A percentile compares a stretch with the other conserved stretches of the same genome.
Conservation (phyloP, 1,140 invertebrate genomes). For the Zeugodacus cucurbitae region DNA sequence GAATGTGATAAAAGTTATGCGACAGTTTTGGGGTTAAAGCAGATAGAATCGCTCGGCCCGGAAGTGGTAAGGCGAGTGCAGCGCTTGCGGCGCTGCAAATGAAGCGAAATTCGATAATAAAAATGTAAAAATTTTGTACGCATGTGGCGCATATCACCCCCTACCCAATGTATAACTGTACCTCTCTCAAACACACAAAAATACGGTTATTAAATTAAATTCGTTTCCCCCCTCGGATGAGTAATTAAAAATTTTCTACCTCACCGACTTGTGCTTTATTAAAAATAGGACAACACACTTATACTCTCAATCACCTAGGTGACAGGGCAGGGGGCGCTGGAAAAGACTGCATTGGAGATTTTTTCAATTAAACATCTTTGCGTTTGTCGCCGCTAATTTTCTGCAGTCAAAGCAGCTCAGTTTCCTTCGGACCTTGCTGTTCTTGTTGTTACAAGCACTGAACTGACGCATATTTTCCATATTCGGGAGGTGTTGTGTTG, state of each 20-base stretch:
- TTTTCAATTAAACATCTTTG: neutral
- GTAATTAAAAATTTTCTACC: constrained; percentile 13
- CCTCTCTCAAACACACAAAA: neutral
- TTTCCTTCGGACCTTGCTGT: neutral
- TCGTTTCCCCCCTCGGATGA: neutral
- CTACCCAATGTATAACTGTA: too few relatives aligned
- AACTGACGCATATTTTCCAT: neutral
- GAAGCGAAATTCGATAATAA: neutral
- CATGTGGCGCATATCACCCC: neutral
- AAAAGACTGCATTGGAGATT: neutral
- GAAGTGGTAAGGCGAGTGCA: neutral
- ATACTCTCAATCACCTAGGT: neutral
- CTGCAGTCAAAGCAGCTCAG: neutral
- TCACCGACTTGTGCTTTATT: neutral
- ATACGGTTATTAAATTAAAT: neutral
- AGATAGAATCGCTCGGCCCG: neutral
- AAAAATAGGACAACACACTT: neutral
- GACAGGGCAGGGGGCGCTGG: too few relatives aligned
- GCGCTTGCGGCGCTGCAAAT: neutral
- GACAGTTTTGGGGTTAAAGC: constrained; percentile 17
- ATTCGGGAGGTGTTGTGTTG: neutral
- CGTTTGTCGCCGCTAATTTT: neutral
- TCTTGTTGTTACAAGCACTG: neutral
- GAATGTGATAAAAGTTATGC: neutral
- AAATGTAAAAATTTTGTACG: constrained; percentile 19